phyloP scores from a whole-genome alignment of 2,113 vertebrate species.

The Columbina picui region DNA sequence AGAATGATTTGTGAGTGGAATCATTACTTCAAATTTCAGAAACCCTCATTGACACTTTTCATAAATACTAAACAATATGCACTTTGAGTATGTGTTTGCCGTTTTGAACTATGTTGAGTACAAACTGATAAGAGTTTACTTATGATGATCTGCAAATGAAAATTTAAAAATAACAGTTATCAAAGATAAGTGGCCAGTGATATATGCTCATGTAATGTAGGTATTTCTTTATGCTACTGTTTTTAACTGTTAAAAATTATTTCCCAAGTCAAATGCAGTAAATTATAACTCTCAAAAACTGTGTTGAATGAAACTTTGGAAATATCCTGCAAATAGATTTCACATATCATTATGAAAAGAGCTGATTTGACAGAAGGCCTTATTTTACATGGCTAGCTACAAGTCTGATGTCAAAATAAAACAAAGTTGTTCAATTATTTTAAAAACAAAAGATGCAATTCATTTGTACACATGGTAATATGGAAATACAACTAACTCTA shows the following conservation, averaged over 20 bases:
- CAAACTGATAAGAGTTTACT: not conserved
- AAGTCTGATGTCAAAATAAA: not conserved
- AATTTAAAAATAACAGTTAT: not conserved
- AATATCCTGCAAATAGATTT: not conserved
- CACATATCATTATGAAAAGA: not conserved
- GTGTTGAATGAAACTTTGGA: not conserved
- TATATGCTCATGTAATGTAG: not conserved
- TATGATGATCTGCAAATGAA: not conserved
- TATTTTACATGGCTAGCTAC: not conserved
- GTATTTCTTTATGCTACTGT: not conserved
- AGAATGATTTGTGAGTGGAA: constrained; percentile 64
- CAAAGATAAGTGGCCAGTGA: not conserved
- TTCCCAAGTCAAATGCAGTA: not conserved
- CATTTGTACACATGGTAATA: not conserved
- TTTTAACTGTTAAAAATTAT: constrained; percentile 1
- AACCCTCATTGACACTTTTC: constrained; percentile 44
- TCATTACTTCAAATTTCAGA: constrained; percentile 53
- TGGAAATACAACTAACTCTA: not conserved
- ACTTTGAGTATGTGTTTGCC: not conserved
- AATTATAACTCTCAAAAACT: not conserved
- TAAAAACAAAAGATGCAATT: not conserved
- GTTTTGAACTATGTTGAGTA: not conserved
- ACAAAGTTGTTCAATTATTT: not conserved
- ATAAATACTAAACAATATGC: constrained; percentile 34
- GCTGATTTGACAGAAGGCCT: not conserved